Evolutionary conservation across 2,113 vertebrate species (phyloP).

Genomic region (Nansenia antarctica): DNA sequence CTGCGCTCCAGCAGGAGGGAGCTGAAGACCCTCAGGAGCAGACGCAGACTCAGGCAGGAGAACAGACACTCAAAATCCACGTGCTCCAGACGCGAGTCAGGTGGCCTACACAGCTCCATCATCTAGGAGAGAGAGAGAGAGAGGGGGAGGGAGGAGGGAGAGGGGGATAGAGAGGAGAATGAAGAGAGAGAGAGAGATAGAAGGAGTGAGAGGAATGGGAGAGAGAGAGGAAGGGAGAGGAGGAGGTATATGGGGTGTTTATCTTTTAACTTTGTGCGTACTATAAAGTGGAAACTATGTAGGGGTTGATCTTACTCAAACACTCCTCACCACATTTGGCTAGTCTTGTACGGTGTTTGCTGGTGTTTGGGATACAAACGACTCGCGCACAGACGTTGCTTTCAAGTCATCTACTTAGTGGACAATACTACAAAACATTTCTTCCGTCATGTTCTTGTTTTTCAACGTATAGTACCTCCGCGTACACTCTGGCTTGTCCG

Average conservation of each 20-base stretch:
- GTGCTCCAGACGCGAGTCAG: slow-evolving; percentile 91
- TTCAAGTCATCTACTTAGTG: too few species aligned
- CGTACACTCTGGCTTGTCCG: too few species aligned
- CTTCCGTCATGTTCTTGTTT: too few species aligned
- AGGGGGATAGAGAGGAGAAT: not conserved
- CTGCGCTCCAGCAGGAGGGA: slow-evolving; percentile 92
- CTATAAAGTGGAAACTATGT: not conserved
- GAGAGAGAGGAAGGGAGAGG: not conserved
- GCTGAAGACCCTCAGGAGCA: slow-evolving; percentile 89
- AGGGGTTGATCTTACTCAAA: not conserved
- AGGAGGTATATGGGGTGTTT: not conserved
- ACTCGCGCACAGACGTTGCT: too few species aligned
- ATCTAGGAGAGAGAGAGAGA: slow-evolving; percentile 67
- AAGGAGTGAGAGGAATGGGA: not conserved
- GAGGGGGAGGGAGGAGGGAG: not conserved
- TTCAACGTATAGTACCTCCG: too few species aligned
- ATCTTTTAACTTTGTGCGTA: not conserved
- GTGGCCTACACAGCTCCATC: slow-evolving; percentile 88
- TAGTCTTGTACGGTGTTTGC: too few species aligned
- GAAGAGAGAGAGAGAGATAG: not conserved
- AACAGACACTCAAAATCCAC: slow-evolving; percentile 93
- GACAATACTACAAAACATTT: too few species aligned
- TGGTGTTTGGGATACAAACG: too few species aligned
- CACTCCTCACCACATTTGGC: not conserved
- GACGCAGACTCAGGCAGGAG: slow-evolving; percentile 86